Base-by-base conservation (phyloP, 2,797 vertebrate genomes). In the Gallinago solitaria region DNA sequence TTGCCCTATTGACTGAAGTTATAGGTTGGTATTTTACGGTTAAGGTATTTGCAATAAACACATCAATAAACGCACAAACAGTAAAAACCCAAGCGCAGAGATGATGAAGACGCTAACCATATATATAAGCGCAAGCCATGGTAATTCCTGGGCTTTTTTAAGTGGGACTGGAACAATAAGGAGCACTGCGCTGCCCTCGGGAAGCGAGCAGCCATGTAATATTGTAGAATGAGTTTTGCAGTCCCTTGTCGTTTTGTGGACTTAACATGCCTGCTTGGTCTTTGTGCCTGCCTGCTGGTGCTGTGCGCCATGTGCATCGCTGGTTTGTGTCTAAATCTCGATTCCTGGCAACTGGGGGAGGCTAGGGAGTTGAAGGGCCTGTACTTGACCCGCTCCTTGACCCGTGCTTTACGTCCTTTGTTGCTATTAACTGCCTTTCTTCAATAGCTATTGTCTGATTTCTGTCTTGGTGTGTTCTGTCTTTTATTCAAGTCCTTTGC, bases 381-480 rank as follows among this genome's bases (percentile, higher is more conserved):
- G 83, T 95, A 90, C 94, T 97, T 97, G 96, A 97, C 97, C 92
- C 20, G 50, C 89, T 97, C 93, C 91, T 97, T 97, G 97, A 97
- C 97, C 96, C 82, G 4, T 97, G 83, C 83, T 93, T 95, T 95
- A 94, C 4, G 7, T 69, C 87, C 94, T 97, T 97, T 97, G 95
- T 97, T 89, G 63, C 85, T 95, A 73, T 94, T 97, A 97, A 93
- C 95, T 96, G 94, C 94, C 94, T 96, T 97, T 97, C 87, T 96
- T 97, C 88, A 87, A 82, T 94, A 94, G 94, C 91, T 95, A 54
- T 96, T 97, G 94, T 97, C 89, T 83, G 77, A 95, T 95, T 91
- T 90, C 93, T 96, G 87, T 95, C 87, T 86, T 91, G 80, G 67
- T 92, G 87, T 86, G 84, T 81, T 94, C 60, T 56, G 75, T 83